Conservation (phyloP, 2,113 vertebrate genomes). For the Andinoacara biseriatus region DNA sequence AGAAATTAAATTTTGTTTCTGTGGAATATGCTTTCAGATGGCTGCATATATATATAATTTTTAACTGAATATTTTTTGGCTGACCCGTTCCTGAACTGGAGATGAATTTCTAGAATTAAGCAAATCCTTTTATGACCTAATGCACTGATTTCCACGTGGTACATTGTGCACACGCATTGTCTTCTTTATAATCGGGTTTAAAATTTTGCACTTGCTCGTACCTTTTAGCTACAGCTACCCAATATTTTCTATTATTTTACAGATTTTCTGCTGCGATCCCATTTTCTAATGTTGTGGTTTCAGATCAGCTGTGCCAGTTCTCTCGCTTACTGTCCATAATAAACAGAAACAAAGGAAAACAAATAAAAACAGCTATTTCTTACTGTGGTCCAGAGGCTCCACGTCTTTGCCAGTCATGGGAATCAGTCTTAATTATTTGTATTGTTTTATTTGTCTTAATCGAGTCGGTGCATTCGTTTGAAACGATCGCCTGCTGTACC, state of each 20-base stretch:
- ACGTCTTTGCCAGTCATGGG: fast-evolving
- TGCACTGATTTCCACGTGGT: neutral
- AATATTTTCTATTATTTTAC: neutral
- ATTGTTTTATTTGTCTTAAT: neutral
- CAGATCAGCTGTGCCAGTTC: fast-evolving
- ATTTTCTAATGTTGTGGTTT: neutral
- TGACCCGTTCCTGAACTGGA: neutral
- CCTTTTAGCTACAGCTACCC: neutral
- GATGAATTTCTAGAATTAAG: neutral
- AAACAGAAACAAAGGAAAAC: fast-evolving
- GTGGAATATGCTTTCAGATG: conserved; percentile 21
- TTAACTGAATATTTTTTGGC: neutral
- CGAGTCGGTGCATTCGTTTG: fast-evolving
- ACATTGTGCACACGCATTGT: neutral
- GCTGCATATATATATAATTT: neutral
- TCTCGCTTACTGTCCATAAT: fast-evolving
- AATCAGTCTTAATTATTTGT: neutral
- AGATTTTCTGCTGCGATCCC: neutral
- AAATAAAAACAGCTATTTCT: neutral
- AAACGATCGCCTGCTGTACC: neutral
- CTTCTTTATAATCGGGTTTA: neutral
- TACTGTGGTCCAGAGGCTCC: fast-evolving
- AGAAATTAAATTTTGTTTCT: conserved; percentile 38
- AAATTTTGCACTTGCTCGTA: neutral
- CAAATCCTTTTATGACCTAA: neutral